Conservation (phyloP, 2,888 invertebrate genomes). For the Apodemia hepburni region DNA sequence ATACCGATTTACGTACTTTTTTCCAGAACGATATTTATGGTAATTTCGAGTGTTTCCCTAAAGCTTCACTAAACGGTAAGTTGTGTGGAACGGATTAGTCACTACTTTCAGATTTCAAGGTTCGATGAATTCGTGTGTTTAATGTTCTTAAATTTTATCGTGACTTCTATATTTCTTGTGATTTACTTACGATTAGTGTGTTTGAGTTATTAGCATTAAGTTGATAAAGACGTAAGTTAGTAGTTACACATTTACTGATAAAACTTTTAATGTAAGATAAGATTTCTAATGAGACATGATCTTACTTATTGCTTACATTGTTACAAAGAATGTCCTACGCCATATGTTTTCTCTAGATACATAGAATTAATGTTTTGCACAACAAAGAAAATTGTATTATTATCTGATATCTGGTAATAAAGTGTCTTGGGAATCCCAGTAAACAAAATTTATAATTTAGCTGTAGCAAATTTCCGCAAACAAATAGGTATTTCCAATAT, state of each 20-base stretch:
- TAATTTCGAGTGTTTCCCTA: slow-evolving; percentile 87
- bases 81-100: slow-evolving; percentile 20
- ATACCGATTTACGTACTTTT: slow-evolving; percentile 80
- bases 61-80: slow-evolving; percentile 82
- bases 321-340: neutral
- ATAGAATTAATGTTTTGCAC: too few relatives aligned
- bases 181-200: neutral
- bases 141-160: slow-evolving; percentile 17
- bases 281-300: neutral
- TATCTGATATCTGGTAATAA: too few relatives aligned
- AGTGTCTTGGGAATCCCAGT: too few relatives aligned
- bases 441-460: too few relatives aligned
- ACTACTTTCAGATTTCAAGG: slow-evolving; percentile 48
- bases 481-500: too few relatives aligned
- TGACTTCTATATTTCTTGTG: neutral
- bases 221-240: neutral
- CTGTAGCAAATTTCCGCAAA: too few relatives aligned
- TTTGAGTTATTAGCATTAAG: neutral
- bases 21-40: slow-evolving; percentile 93
- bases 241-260: slow-evolving; percentile 8
- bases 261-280: slow-evolving; percentile 5
- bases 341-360: too few relatives aligned
- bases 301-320: neutral
- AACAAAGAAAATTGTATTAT: too few relatives aligned
- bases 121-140: slow-evolving; percentile 21